These are phyloP conservation scores for Thymelicus sylvestris DNA, from an alignment of 2,888 invertebrate genomes.

Conservation along the genomic window DNA sequence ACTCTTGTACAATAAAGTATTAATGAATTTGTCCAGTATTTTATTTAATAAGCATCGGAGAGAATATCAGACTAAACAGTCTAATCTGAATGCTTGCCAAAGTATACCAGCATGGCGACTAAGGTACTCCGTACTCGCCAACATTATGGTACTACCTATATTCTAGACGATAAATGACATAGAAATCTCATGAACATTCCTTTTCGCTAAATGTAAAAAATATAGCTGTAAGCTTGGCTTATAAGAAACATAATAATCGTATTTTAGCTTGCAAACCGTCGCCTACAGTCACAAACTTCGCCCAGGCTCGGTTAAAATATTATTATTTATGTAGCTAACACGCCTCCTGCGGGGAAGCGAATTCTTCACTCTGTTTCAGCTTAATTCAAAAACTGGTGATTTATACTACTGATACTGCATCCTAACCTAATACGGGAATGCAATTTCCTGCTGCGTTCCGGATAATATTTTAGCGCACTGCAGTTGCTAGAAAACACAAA, in stretches of 20 bases:
- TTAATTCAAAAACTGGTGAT: conserved; percentile 32
- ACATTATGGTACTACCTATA: too few species aligned
- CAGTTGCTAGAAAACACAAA: conserved; percentile 7
- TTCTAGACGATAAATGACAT: too few species aligned
- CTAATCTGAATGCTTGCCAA: too few species aligned
- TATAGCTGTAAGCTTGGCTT: not conserved
- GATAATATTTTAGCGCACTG: conserved; percentile 28
- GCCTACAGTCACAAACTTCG: not conserved
- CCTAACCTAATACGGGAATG: conserved; percentile 25
- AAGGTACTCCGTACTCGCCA: too few species aligned
- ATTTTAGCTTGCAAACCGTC: not conserved
- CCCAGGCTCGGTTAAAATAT: not conserved
- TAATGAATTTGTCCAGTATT: too few species aligned
- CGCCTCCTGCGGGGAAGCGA: conserved; percentile 10
- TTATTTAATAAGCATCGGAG: too few species aligned
- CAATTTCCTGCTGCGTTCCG: conserved; percentile 22
- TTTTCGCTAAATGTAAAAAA: not conserved
- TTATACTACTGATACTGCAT: conserved; percentile 31
- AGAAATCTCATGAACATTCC: not conserved
- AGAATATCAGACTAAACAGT: too few species aligned
- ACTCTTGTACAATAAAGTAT: too few species aligned
- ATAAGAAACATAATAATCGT: not conserved
- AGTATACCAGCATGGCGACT: too few species aligned
- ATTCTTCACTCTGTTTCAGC: conserved; percentile 24
- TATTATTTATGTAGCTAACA: conserved; percentile 17